phyloP scores from a whole-genome alignment of 2,113 vertebrate species.

The Pagrus major region DNA sequence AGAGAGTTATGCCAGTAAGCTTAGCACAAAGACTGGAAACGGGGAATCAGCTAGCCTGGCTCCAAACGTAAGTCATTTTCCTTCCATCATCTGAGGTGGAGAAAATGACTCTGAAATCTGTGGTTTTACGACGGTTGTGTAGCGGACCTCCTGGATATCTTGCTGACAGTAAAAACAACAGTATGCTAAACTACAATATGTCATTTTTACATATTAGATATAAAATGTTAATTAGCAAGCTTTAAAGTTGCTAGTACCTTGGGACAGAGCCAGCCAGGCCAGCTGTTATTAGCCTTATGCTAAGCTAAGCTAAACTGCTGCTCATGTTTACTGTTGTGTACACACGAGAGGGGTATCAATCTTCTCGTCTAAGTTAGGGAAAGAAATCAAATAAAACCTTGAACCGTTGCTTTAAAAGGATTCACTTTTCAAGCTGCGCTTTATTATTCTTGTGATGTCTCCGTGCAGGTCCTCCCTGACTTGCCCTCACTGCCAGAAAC shows the following conservation, averaged over 20 bases:
- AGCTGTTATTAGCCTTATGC: not conserved
- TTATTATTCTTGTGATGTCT: slow-evolving; percentile 16
- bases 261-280: not conserved
- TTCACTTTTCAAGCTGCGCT: not conserved
- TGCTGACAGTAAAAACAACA: too few species aligned
- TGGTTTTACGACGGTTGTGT: too few species aligned
- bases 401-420: not conserved
- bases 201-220: not conserved
- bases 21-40: too few species aligned
- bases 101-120: too few species aligned
- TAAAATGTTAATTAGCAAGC: not conserved
- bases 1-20: too few species aligned
- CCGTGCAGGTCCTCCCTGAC: slow-evolving; percentile 93
- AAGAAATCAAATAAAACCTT: not conserved
- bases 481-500: slow-evolving; percentile 98
- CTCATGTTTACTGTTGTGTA: not conserved
- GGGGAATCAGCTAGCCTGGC: too few species aligned
- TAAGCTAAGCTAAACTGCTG: not conserved
- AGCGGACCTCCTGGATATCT: too few species aligned
- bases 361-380: not conserved
- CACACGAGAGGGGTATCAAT: not conserved
- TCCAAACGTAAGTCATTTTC: too few species aligned
- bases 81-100: too few species aligned
- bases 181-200: too few species aligned
- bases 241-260: not conserved